These are phyloP conservation scores for Notospermus geniculatus DNA, from an alignment of 1,140 invertebrate species.

Conservation along the genomic window DNA sequence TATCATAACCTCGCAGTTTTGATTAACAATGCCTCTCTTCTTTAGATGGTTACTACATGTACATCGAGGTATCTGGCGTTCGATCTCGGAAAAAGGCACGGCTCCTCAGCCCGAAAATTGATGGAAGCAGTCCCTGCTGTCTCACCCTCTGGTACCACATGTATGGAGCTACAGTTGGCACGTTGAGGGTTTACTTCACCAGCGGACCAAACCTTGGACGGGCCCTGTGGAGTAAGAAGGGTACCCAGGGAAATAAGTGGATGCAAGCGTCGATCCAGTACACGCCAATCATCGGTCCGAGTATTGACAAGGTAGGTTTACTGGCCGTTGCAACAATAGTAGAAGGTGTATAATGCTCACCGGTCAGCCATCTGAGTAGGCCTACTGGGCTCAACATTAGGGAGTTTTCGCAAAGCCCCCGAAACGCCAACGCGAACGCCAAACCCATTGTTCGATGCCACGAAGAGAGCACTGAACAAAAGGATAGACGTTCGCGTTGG, in stretches of 20 bases:
- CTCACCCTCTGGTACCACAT: slow-evolving; percentile 22
- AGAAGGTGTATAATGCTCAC: too few relatives aligned
- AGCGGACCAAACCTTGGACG: slow-evolving; percentile 31
- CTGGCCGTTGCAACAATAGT: too few relatives aligned
- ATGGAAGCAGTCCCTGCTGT: slow-evolving; percentile 10
- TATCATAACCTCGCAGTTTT: too few relatives aligned
- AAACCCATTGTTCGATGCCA: too few relatives aligned
- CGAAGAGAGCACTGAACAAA: too few relatives aligned
- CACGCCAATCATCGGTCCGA: background rate
- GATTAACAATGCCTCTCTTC: background rate
- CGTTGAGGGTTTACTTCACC: slow-evolving; percentile 19
- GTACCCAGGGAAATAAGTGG: slow-evolving; percentile 47
- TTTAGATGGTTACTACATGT: slow-evolving; percentile 19
- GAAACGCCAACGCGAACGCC: too few relatives aligned
- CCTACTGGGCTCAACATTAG: too few relatives aligned
- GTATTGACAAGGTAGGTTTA: background rate
- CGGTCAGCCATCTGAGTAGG: too few relatives aligned
- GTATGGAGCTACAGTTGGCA: slow-evolving; percentile 16
- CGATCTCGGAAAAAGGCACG: slow-evolving; percentile 14
- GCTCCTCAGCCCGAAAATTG: slow-evolving; percentile 13
- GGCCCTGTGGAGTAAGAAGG: slow-evolving; percentile 37
- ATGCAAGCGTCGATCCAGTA: slow-evolving; percentile 32
- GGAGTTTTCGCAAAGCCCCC: too few relatives aligned
- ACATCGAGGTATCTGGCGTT: slow-evolving; percentile 19
- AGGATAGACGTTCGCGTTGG: too few relatives aligned